Evolutionary conservation across 1,140 invertebrate species (phyloP), one percentile per base, ranked within the genome.

Genomic region (Augochlora pura): DNA sequence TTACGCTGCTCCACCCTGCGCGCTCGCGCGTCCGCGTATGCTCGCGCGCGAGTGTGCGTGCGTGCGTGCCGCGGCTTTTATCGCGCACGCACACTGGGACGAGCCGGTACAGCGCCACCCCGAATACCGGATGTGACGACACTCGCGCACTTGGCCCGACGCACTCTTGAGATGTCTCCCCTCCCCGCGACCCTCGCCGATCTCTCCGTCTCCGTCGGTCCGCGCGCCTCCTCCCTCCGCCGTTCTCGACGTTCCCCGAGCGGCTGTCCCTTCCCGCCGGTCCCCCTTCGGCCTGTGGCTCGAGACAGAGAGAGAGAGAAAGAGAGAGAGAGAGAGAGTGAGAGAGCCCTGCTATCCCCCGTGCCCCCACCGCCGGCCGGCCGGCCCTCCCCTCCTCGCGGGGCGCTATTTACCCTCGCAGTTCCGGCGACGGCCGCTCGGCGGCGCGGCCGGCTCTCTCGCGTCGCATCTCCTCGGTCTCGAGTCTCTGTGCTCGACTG

Each of bases 81-180:
- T 78, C 75, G 81, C 69, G 25, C 32, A 42, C 70, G 39, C 46
- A 14, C n/a, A 39, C 25, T 52, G n/a, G 27, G 42, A 46, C 18
- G n/a, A 54, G 8, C 27, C 79, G 42, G 84, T 81, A 80, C 80
- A 84, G 87, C 87, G 83, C 85, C 85, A 81, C 80, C 82, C 80
- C 78, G 82, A 86, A 87, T 86, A 87, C 88, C 88, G 89, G 89
- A 90, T 88, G 88, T 90, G 89, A 90, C 89, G 89, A 90, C 88
- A 90, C 84, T 89, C 85, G 78, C 86, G 88, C 87, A 89, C 88
- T 89, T 89, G 88, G 84, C 86, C 86, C 85, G 83, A 88, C 83
- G 82, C 81, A 80, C 81, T 88, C 80, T 86, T 76, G 77, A 87
- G 84, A 86, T 87, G 66, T 71, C 77, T 80, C 63, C 68, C 73